Percentiles rank a stretch among this genome's conserved stretches.
Conservation (phyloP, 1,140 invertebrate genomes). For the Nasonia longicornis region DNA sequence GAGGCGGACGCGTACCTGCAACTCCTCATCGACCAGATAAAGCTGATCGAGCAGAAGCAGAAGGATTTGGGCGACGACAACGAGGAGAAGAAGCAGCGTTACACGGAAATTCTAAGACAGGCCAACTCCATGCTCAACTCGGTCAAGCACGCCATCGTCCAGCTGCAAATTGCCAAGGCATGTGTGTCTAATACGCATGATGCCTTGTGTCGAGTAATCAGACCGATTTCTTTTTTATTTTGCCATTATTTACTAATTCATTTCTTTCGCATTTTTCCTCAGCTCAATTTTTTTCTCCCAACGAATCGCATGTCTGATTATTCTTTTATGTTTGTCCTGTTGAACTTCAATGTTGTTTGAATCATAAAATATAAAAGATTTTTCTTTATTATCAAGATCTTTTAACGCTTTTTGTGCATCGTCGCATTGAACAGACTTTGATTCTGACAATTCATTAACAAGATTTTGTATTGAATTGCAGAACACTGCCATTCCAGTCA, state of each 20-base stretch:
- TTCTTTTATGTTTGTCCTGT: background rate
- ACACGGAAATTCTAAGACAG: conserved; percentile 62
- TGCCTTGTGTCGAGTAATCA: conserved; percentile 29
- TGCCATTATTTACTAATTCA: background rate
- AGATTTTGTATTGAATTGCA: conserved; percentile 64
- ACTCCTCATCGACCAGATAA: conserved; percentile 94
- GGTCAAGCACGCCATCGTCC: conserved; percentile 97
- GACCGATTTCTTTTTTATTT: conserved; percentile 25
- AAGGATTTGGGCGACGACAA: conserved; percentile 52
- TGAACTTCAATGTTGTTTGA: too few relatives aligned
- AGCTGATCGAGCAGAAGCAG: conserved; percentile 71
- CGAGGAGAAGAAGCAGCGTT: conserved; percentile 60
- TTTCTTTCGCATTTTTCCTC: conserved; percentile 1
- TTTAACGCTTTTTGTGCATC: background rate
- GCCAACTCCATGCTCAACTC: conserved; percentile 68
- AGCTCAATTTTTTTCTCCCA: background rate
- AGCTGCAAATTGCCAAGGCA: conserved; percentile 97
- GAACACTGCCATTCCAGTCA: conserved; percentile 90
- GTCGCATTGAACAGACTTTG: background rate
- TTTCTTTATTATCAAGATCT: background rate
- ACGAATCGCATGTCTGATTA: conserved; percentile 16
- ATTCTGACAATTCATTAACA: background rate
- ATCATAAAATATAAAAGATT: too few relatives aligned
- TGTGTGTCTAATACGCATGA: conserved; percentile 46
- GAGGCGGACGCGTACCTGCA: conserved; percentile 97